These are phyloP conservation scores for Bedellia somnulentella DNA, from an alignment of 2,888 invertebrate genomes.

Conservation along the genomic window DNA sequence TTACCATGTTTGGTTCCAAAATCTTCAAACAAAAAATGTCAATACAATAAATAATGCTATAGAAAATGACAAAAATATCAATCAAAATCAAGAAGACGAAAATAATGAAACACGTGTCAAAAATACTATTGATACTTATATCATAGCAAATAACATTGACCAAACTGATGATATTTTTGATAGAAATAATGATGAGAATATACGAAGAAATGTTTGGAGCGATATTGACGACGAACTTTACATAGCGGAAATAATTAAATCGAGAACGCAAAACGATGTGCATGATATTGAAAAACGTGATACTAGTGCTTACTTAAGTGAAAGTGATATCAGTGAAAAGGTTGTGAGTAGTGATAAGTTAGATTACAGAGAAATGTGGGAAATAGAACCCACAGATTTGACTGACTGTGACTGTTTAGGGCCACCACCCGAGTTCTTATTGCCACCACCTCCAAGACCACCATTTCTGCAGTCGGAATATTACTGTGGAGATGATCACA, in stretches of 20 bases:
- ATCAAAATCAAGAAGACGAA: conserved; percentile 3
- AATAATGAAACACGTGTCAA: background rate
- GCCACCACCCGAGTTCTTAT: conserved; percentile 72
- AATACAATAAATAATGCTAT: conserved; percentile 15
- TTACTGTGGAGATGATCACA: conserved; percentile 71
- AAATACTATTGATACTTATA: conserved; percentile 1
- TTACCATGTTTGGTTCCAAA: conserved; percentile 25
- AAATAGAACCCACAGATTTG: conserved; percentile 69
- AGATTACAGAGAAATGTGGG: conserved; percentile 68
- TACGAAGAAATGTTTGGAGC: conserved; percentile 49
- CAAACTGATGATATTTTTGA: too few relatives aligned
- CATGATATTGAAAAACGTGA: conserved; percentile 46
- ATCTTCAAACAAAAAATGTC: conserved; percentile 14
- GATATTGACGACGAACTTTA: conserved; percentile 53
- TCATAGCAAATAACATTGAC: conserved; percentile 9
- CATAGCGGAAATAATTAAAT: conserved; percentile 47
- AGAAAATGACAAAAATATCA: conserved; percentile 4
- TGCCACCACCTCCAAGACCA: conserved; percentile 75
- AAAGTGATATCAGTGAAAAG: conserved; percentile 50
- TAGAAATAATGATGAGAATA: conserved; percentile 29
- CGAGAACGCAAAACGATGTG: conserved; percentile 47
- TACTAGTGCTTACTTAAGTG: conserved; percentile 37
- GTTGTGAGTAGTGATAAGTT: conserved; percentile 61
- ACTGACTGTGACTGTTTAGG: conserved; percentile 77
- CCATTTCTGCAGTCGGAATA: conserved; percentile 70